Base-by-base conservation (phyloP, 2,888 invertebrate genomes). In the Horisme vitalbata region DNA sequence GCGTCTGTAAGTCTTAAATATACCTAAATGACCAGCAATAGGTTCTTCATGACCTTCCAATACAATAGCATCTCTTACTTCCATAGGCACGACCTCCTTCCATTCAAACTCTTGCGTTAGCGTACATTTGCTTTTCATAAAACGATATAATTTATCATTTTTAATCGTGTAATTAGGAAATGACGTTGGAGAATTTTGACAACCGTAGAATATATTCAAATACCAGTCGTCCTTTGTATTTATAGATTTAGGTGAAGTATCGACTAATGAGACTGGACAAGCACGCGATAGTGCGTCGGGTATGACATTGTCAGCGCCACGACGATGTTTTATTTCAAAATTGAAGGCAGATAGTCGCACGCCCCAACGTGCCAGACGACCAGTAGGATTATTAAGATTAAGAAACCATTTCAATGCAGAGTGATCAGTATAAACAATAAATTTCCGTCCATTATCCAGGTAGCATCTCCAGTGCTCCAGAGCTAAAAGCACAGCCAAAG, bases 401-500 rank as follows among this genome's bases (percentile, higher is more conserved):
- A 62, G 13, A 5, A 62, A 62, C 59, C 59, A 63, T 44, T 60
- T 62, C 0, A 65, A 9, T 2, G 63, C 53, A 0, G 54, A 34
- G 12, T 64, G 65, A 15, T 63, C 63, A 0, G 65, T 64, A 12
- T 45, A 59, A 0, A 65, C 57, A 0, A 50, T 55, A 15, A 62
- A 62, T 0, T 26, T 12, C 8, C 37, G 23, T 0, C 60, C 62
- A n/a, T 57, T 65, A 7, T 63, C 64, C 0, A 65, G 4, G 37
- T 61, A 62, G 35, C 61, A 61, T 0, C 61, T 46, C 63, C 61
- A 68, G 9, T 66, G 59, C 31, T 68, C 66, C 0, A 67, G 9
- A 1, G 65, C 68, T 0, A 12, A 13, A 0, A 68, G 14, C 0
- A 65, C 65, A 1, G 66, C 65, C 0, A 68, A 23, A 0, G 63